Evolutionary conservation across 2,888 invertebrate genomes (phyloP).

Genomic region (Dicranocentrus wangi): DNA sequence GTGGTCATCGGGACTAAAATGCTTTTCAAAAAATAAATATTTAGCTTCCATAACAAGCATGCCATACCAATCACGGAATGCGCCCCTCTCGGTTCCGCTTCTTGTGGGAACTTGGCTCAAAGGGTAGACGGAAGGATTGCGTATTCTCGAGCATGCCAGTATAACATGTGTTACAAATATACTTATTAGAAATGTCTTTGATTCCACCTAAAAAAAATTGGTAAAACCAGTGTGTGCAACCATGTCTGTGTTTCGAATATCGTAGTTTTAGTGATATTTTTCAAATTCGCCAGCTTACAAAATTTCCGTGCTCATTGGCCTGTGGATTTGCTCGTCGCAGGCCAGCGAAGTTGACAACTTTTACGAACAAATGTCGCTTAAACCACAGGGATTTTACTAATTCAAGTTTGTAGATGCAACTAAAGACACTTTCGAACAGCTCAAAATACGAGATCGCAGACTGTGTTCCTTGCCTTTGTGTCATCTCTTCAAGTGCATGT

Average conservation of each 20-base stretch:
- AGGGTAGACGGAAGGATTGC: slow-evolving; percentile 21
- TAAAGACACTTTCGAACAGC: slow-evolving; percentile 39
- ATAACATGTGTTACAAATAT: background rate
- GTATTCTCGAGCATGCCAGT: background rate
- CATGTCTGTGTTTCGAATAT: no score
- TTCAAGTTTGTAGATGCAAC: slow-evolving; percentile 4
- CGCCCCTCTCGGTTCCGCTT: background rate
- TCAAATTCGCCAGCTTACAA: background rate
- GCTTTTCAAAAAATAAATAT: slow-evolving; percentile 28
- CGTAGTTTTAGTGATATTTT: no score
- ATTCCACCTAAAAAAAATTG: slow-evolving; percentile 20
- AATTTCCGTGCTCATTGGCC: background rate
- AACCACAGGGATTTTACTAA: slow-evolving; percentile 22
- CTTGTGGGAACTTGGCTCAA: slow-evolving; percentile 38
- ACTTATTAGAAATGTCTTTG: background rate
- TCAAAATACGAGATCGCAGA: slow-evolving; percentile 38
- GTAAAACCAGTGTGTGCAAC: background rate
- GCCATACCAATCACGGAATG: slow-evolving; percentile 37
- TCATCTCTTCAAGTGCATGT: slow-evolving; percentile 12
- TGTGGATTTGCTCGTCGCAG: background rate
- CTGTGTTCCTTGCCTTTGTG: background rate
- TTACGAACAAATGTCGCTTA: slow-evolving; percentile 2
- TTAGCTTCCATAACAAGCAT: slow-evolving; percentile 14
- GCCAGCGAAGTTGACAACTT: slow-evolving; percentile 39
- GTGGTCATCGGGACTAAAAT: background rate